Percentiles rank a stretch among this genome's conserved stretches.
These are phyloP conservation scores for Donacobius atricapilla DNA, from an alignment of 2,113 vertebrate species.

Conservation along the genomic window DNA sequence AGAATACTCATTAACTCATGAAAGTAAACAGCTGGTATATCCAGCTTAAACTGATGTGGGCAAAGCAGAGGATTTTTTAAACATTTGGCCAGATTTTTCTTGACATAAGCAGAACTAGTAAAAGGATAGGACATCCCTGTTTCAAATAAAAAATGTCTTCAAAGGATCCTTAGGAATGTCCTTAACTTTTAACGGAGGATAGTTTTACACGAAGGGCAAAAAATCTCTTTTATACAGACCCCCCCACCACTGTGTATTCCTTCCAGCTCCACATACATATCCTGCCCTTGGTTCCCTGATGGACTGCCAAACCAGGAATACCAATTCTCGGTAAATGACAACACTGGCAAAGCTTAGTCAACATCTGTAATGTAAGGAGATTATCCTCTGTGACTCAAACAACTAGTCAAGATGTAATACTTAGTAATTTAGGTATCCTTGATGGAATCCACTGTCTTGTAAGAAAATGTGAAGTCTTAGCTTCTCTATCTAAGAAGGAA, in stretches of 20 bases:
- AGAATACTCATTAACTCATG: not conserved
- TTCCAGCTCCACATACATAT: not conserved
- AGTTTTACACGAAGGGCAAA: not conserved
- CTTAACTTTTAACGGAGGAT: not conserved
- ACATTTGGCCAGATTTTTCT: not conserved
- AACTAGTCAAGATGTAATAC: not conserved
- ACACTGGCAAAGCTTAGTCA: not conserved
- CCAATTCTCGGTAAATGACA: not conserved
- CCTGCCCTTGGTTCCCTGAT: not conserved
- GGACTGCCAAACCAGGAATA: not conserved
- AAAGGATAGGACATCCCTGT: not conserved
- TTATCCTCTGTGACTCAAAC: not conserved
- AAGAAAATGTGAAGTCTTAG: not conserved
- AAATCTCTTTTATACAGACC: not conserved
- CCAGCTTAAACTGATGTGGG: not conserved
- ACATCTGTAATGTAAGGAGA: not conserved
- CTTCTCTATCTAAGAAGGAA: not conserved
- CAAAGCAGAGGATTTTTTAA: not conserved
- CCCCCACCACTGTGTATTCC: not conserved
- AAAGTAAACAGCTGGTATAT: not conserved
- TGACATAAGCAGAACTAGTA: not conserved
- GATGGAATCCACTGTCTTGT: not conserved
- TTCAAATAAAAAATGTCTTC: not conserved
- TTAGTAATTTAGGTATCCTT: not conserved
- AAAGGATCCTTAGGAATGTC: not conserved